Percentiles rank a stretch among this genome's conserved stretches.
Conservation (phyloP, 2,113 vertebrate genomes). For the Abramis brama region DNA sequence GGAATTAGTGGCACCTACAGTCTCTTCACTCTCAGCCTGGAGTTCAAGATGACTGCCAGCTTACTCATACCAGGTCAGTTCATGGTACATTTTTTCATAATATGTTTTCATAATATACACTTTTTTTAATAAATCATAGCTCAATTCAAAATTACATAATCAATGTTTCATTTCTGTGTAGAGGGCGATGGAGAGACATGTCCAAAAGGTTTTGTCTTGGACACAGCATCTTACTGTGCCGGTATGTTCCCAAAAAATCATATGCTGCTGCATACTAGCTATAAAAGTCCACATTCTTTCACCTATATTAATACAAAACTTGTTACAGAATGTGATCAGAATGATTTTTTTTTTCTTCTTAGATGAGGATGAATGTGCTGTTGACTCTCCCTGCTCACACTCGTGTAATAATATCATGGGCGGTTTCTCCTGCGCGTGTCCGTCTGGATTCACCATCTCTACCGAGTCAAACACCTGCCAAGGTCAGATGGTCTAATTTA, state of each 20-base stretch:
- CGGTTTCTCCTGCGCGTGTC: conserved; percentile 81
- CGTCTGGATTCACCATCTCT: conserved; percentile 76
- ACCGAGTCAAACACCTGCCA: conserved; percentile 75
- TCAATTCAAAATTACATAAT: neutral
- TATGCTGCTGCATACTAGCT: neutral
- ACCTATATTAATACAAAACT: neutral
- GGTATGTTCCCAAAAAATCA: conserved; percentile 71
- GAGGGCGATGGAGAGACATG: conserved; percentile 80
- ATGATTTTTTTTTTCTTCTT: neutral
- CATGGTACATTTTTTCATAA: neutral
- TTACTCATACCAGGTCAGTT: conserved; percentile 80
- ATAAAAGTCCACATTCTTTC: neutral
- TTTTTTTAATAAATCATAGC: neutral
- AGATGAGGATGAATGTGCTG: conserved; percentile 81
- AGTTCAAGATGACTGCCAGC: conserved; percentile 79
- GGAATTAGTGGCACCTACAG: conserved; percentile 78
- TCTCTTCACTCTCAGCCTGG: conserved; percentile 72
- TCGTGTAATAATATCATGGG: conserved; percentile 80
- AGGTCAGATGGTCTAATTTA: conserved; percentile 68
- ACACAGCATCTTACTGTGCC: conserved; percentile 78
- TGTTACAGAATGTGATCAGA: neutral
- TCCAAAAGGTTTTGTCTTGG: conserved; percentile 82
- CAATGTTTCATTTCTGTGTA: conserved; percentile 60
- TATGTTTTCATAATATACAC: neutral
- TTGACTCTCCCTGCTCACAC: conserved; percentile 79